Evolutionary conservation across 2,797 vertebrate species (phyloP).

Genomic region (Gymnodraco acuticeps): DNA sequence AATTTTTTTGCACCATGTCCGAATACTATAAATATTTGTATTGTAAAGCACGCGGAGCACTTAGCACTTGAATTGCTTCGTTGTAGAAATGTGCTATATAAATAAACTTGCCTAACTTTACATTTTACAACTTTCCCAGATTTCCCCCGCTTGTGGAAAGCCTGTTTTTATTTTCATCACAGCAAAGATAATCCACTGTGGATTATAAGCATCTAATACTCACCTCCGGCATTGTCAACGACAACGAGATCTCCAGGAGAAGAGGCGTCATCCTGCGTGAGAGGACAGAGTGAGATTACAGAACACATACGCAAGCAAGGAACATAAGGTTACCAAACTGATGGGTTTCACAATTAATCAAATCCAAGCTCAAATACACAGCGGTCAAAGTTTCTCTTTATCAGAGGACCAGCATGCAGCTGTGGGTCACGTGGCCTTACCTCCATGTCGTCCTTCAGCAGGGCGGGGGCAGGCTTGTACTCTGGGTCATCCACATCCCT

Average conservation of each 20-base stretch:
- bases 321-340: background rate
- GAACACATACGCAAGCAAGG: background rate
- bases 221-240: conserved; percentile 91
- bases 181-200: conserved; percentile 30
- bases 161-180: conserved; percentile 2
- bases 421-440: conserved; percentile 73
- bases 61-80: too few relatives aligned
- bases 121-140: background rate
- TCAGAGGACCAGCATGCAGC: background rate
- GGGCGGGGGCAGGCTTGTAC: conserved; percentile 96
- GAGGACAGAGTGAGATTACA: conserved; percentile 27
- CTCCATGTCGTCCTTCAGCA: conserved; percentile 98
- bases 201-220: conserved; percentile 56
- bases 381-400: background rate
- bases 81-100: too few relatives aligned
- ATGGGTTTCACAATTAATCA: background rate
- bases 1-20: too few relatives aligned
- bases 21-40: too few relatives aligned
- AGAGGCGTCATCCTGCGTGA: conserved; percentile 92
- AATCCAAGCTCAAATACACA: background rate
- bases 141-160: conserved; percentile 16
- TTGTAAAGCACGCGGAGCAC: too few relatives aligned
- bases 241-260: conserved; percentile 97
- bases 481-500: conserved; percentile 99
- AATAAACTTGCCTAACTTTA: background rate